Evolutionary conservation across 1,140 invertebrate species (phyloP).

Genomic region (Mesaphorura yosii): DNA sequence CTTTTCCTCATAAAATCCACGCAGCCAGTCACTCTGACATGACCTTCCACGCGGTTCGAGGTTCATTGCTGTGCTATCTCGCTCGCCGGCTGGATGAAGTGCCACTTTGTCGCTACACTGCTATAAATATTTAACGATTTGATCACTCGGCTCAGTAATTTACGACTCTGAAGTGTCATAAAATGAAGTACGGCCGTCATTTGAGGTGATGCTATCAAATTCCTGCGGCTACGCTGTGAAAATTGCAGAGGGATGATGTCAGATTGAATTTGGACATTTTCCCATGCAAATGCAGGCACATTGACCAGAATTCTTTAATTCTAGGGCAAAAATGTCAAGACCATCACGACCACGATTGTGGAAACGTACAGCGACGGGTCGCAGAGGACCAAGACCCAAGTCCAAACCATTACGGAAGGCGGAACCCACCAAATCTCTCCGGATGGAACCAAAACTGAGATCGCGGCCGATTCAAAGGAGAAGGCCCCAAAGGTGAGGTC

Average conservation of each 20-base stretch:
- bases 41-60: too few relatives aligned
- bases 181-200: not conserved
- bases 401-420: slow-evolving; percentile 26
- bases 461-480: not conserved
- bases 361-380: slow-evolving; percentile 26
- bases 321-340: slow-evolving; percentile 23
- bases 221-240: not conserved
- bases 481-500: not conserved
- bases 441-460: not conserved
- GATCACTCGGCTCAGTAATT: not conserved
- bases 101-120: too few relatives aligned
- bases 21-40: too few relatives aligned
- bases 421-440: not conserved
- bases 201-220: not conserved
- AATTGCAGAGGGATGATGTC: not conserved
- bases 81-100: too few relatives aligned
- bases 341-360: slow-evolving; percentile 25
- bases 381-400: slow-evolving; percentile 15
- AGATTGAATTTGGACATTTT: not conserved
- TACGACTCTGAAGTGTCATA: not conserved
- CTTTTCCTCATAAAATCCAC: too few relatives aligned
- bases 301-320: not conserved
- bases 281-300: not conserved
- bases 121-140: too few relatives aligned
- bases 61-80: too few relatives aligned